phyloP scores from a whole-genome alignment of 2,113 vertebrate genomes.

The Phalacrocorax aristotelis region DNA sequence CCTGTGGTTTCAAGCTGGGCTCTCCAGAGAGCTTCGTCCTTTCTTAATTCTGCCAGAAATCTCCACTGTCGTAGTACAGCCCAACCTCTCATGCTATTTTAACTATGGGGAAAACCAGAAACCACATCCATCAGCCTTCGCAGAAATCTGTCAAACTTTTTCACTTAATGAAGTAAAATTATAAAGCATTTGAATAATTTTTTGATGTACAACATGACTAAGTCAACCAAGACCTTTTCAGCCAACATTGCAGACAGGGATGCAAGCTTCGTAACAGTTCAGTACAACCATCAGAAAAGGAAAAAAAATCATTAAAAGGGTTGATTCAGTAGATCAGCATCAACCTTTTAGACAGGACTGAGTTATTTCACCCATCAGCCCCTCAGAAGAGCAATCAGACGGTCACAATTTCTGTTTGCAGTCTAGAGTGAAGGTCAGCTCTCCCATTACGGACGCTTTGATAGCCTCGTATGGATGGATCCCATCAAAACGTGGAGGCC shows the following conservation, averaged over 20 bases:
- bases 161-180: background rate
- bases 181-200: background rate
- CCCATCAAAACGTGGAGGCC: rapidly evolving
- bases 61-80: background rate
- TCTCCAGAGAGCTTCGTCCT: background rate
- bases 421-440: background rate
- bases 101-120: background rate
- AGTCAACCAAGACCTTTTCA: background rate
- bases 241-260: rapidly evolving
- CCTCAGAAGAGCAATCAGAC: background rate
- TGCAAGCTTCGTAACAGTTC: background rate
- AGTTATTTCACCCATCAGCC: background rate
- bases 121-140: background rate
- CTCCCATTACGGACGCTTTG: background rate
- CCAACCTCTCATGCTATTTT: background rate
- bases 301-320: background rate
- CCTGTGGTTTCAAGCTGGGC: background rate
- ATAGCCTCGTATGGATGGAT: background rate
- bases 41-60: background rate
- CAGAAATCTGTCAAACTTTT: background rate
- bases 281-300: background rate
- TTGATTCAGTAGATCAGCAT: background rate
- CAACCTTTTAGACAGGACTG: background rate
- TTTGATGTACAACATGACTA: background rate
- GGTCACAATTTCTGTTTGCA: background rate